Base-by-base conservation (phyloP, 2,113 vertebrate genomes). In the Leptobrachium ailaonicum region DNA sequence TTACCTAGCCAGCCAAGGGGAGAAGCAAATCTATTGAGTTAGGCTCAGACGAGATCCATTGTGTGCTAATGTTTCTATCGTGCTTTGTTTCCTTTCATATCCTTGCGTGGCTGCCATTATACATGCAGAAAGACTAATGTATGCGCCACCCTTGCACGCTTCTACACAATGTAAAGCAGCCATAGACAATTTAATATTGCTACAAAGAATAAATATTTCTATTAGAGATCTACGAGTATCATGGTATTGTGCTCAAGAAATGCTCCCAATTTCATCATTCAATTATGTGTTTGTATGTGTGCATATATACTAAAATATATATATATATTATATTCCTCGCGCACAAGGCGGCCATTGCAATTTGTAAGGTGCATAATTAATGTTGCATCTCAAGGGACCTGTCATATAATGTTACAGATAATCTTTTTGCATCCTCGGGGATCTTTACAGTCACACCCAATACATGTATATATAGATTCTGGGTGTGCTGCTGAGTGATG, bases 61-160 rank as follows among this genome's bases (percentile, higher is more conserved):
- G 72, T 81, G 71, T 75, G 72, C 40, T 69, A 75, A 81, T 81
- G 88, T 69, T 44, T 66, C 53, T 54, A 40, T 10, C n/a, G 10
- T 72, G 77, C 77, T 75, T 81, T 81, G 79, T 75, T 74, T 80
- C 66, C 50, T 68, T 80, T 81, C 79, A 81, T 90, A 90, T 90
- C 86, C 87, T 62, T 45, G 66, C 45, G 73, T 64, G 54, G 40
- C 72, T 75, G 79, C 64, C 66, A 81, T 81, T 69, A 75, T n/a
- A 75, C 64, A 80, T 80, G 78, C 72, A 81, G 71, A 81, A 80
- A 81, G 79, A 81, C 53, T 56, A 81, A 81, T 81, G 72, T 69
- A 81, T 81, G 79, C 71, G 73, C 72, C 79, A 81, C 32, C 70
- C 47, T 45, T 87, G 64, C 79, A 81, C 32, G 60, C 47, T 45